Conservation (phyloP, 2,113 vertebrate genomes). For the Actenoides lindsayi region DNA sequence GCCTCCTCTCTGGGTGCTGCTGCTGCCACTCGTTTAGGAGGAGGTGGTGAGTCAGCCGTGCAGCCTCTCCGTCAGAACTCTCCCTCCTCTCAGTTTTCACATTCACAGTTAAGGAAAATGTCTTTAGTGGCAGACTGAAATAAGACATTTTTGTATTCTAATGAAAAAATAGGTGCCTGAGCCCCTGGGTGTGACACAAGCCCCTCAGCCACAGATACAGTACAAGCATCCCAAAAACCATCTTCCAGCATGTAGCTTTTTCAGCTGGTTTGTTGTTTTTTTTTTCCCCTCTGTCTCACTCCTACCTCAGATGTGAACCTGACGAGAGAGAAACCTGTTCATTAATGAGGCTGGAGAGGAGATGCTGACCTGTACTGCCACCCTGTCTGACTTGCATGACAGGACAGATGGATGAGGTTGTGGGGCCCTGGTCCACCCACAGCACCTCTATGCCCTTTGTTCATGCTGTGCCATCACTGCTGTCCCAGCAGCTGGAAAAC, state of each 20-base stretch:
- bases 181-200: rapidly evolving
- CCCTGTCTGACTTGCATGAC: not conserved
- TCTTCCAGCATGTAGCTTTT: not conserved
- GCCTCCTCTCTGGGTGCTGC: not conserved
- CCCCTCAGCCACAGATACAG: rapidly evolving
- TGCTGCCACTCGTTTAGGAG: not conserved
- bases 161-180: not conserved
- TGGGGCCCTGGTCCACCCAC: no score
- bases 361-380: not conserved
- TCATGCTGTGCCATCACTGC: rapidly evolving
- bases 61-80: not conserved
- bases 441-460: not conserved
- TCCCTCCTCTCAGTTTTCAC: not conserved
- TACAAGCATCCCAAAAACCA: not conserved
- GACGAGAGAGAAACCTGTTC: not conserved
- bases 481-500: not conserved
- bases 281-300: not conserved
- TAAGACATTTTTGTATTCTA: not conserved
- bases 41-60: not conserved
- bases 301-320: not conserved
- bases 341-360: rapidly evolving
- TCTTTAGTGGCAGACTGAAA: not conserved
- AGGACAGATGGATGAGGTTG: not conserved
- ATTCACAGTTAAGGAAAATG: not conserved
- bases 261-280: not conserved